Percentiles rank a stretch among this genome's conserved stretches.
Conservation (phyloP, 2,888 invertebrate species). For the Deladenus siricidicola region DNA sequence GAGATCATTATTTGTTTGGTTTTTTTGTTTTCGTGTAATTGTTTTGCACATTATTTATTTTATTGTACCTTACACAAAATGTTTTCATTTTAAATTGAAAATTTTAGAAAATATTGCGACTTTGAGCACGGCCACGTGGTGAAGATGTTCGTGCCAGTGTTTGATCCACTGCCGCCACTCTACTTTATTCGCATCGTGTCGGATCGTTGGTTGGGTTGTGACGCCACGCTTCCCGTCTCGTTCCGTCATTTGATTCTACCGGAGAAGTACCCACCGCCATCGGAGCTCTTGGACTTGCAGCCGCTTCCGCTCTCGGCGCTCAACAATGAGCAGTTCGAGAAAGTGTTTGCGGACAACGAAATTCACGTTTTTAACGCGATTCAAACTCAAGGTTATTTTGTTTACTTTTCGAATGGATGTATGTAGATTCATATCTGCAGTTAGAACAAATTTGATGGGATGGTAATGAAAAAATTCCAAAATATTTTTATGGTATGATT, state of each 20-base stretch:
- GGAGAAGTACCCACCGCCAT: slow-evolving; percentile 94
- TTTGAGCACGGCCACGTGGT: slow-evolving; percentile 96
- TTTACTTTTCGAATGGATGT: too few relatives aligned
- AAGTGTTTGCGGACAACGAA: slow-evolving; percentile 69
- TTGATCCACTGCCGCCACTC: slow-evolving; percentile 94
- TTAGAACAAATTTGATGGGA: background rate
- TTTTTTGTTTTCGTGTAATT: too few relatives aligned
- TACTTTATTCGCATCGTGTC: slow-evolving; percentile 72
- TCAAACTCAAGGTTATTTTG: slow-evolving; percentile 75
- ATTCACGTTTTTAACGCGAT: slow-evolving; percentile 95
- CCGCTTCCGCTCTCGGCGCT: slow-evolving; percentile 84
- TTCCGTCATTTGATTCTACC: slow-evolving; percentile 93
- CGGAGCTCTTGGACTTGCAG: slow-evolving; percentile 89
- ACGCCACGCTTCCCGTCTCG: slow-evolving; percentile 72
- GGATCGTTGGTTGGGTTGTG: slow-evolving; percentile 58
- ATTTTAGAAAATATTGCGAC: slow-evolving; percentile 71
- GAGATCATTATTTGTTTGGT: background rate
- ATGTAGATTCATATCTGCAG: background rate
- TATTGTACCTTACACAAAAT: background rate
- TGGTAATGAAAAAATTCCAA: background rate
- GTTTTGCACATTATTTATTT: background rate
- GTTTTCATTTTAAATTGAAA: too few relatives aligned
- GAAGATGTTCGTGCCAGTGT: slow-evolving; percentile 95
- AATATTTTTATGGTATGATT: background rate
- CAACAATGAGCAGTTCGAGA: slow-evolving; percentile 75